phyloP scores from a whole-genome alignment of 2,797 vertebrate genomes.

The Gymnothorax reevesii region DNA sequence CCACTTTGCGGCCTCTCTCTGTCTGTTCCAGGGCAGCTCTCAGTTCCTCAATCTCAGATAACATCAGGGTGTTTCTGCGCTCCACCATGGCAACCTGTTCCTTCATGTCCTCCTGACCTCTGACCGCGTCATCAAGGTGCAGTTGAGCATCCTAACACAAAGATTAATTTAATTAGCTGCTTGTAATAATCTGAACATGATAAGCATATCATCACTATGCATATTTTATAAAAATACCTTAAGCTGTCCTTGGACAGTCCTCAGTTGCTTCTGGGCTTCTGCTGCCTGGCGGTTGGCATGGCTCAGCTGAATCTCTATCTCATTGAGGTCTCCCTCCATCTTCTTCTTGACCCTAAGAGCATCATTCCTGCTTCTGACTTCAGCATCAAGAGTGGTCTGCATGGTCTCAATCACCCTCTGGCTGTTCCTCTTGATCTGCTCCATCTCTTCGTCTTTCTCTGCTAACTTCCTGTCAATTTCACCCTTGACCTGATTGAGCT shows the following conservation, averaged over 20 bases:
- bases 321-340: slow-evolving; percentile 81
- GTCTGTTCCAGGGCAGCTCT: slow-evolving; percentile 84
- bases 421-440: slow-evolving; percentile 72
- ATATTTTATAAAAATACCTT: slow-evolving; percentile 68
- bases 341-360: slow-evolving; percentile 84
- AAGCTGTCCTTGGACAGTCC: slow-evolving; percentile 75
- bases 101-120: slow-evolving; percentile 84
- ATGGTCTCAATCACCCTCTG: slow-evolving; percentile 66
- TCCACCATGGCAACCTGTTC: slow-evolving; percentile 87
- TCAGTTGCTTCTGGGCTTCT: slow-evolving; percentile 83
- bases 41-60: slow-evolving; percentile 87
- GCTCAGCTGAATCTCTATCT: slow-evolving; percentile 84
- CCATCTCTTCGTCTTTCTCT: slow-evolving; percentile 77
- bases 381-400: slow-evolving; percentile 69
- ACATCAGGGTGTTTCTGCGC: slow-evolving; percentile 82
- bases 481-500: slow-evolving; percentile 72
- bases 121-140: slow-evolving; percentile 82
- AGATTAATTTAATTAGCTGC: neutral
- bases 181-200: neutral
- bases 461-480: slow-evolving; percentile 69
- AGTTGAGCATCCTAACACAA: slow-evolving; percentile 80
- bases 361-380: slow-evolving; percentile 82
- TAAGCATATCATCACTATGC: neutral
- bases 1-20: slow-evolving; percentile 79
- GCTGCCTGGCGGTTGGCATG: slow-evolving; percentile 78